Base-by-base conservation (phyloP, 35 echinoderm and acorn worm genomes). In the Lytechinus variegatus region DNA sequence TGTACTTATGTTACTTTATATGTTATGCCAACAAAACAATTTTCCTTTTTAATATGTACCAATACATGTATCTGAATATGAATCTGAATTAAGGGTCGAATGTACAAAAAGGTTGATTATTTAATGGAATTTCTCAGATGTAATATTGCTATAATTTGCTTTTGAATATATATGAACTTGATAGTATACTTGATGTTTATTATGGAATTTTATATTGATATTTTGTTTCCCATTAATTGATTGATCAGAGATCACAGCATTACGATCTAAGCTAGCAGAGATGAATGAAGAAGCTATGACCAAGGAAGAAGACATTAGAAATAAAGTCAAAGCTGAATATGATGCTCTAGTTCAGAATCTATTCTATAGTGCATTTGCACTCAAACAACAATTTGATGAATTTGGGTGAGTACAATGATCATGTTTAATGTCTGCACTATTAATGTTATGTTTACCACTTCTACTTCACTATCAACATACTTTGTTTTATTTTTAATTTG, bases 331-430 rank as follows among this genome's bases (percentile, higher is more conserved):
- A 86, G 97, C 96, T 3, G 95, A 97, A 56, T 99, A 99, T 66
- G 97, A 97, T 51, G 88, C 94, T 51, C 95, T 99, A 4, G 96
- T 99, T 21, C 97, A 97, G 79, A 99, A 97, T 92, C 95, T 99
- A 24, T 99, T 99, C 56, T 28, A 95, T 61, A 94, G 95, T 12
- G 96, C 98, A 1, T 99, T 97, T 94, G 93, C 58, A 10, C 94
- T 99, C 24, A 99, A 99, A 94, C 86, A 90, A 52, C 97, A 97
- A 92, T 97, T 97, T 96, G 98, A 99, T 95, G 96, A 99, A 89
- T 99, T 99, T 96, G 97, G 98, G 98, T 99, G 95, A 97, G 95
- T 27, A 24, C 8, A 27, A 10, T 52, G 0, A 9, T 52, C 33
- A 24, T 7, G 4, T 79, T 79, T 8, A 2, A 24, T 79, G 6